Conservation (phyloP, 1,140 invertebrate species). For the Ceratitis capitata region DNA sequence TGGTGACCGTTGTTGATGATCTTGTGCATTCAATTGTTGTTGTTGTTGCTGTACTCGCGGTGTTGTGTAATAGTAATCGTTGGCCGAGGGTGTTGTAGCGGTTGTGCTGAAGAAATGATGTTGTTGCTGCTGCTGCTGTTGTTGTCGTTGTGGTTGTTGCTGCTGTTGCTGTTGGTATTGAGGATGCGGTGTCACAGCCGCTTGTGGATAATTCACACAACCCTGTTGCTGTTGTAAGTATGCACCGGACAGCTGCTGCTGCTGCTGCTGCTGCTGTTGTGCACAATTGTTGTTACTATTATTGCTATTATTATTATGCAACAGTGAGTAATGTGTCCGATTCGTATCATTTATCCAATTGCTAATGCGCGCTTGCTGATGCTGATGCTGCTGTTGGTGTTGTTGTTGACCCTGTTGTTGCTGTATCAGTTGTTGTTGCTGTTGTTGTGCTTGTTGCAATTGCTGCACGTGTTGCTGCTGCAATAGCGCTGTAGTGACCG, state of each 20-base stretch:
- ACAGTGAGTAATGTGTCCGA: neutral
- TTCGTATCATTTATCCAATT: conserved; percentile 19
- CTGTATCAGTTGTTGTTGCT: conserved; percentile 32
- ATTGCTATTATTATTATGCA: neutral
- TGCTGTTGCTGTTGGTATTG: conserved; percentile 35
- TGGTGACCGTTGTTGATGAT: conserved; percentile 49
- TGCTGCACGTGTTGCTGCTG: conserved; percentile 44
- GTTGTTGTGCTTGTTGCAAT: conserved; percentile 35
- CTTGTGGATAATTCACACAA: conserved; percentile 42
- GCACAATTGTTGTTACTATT: neutral
- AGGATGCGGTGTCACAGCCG: conserved; percentile 20
- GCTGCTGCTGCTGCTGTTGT: conserved; percentile 41
- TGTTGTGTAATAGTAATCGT: conserved; percentile 42
- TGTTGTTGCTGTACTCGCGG: conserved; percentile 28
- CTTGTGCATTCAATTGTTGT: neutral
- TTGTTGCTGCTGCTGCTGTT: conserved; percentile 51
- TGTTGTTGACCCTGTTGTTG: conserved; percentile 43
- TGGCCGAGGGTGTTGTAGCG: neutral
- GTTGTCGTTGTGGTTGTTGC: conserved; percentile 46
- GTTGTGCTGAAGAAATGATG: neutral
- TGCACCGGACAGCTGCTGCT: conserved; percentile 43
- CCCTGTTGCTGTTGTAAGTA: conserved; percentile 44
- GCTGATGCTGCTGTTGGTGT: conserved; percentile 44
- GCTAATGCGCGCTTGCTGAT: conserved; percentile 42
- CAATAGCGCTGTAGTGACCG: conserved; percentile 47